A percentile compares a stretch with the other conserved stretches of the same genome.
Conservation (phyloP, 2,797 vertebrate species). For the Manis crassicaudata region DNA sequence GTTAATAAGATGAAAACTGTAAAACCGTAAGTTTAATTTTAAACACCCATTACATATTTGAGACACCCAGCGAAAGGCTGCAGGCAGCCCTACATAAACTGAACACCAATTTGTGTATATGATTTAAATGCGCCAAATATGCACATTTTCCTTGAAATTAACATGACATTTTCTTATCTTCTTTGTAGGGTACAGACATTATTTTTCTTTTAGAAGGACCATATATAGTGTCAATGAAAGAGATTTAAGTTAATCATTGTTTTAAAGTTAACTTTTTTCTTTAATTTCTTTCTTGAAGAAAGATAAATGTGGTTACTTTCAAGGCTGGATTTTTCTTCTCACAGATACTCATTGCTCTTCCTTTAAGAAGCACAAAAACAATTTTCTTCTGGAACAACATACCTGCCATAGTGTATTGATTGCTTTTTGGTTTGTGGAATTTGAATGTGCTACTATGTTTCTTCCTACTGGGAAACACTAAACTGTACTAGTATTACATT, state of each 20-base stretch:
- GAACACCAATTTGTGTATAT: slow-evolving; percentile 45
- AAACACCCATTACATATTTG: not conserved
- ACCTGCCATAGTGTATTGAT: slow-evolving; percentile 57
- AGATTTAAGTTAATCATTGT: slow-evolving; percentile 34
- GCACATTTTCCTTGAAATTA: slow-evolving; percentile 67
- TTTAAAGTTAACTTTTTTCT: slow-evolving; percentile 50
- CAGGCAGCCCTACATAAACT: not conserved
- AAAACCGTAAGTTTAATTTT: not conserved
- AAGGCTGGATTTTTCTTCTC: not conserved
- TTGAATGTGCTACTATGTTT: not conserved
- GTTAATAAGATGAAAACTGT: not conserved
- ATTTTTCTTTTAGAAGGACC: not conserved
- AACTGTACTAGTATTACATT: not conserved
- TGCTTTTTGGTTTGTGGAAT: slow-evolving; percentile 47
- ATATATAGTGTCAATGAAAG: not conserved
- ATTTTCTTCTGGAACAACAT: slow-evolving; percentile 43
- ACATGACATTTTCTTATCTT: slow-evolving; percentile 21
- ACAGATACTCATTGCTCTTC: not conserved
- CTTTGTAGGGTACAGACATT: not conserved
- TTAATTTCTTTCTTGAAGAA: slow-evolving; percentile 27
- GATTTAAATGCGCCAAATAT: slow-evolving; percentile 42
- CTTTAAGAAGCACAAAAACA: slow-evolving; percentile 34
- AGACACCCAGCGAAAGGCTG: not conserved
- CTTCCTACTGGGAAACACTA: not conserved
- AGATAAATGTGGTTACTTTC: slow-evolving; percentile 12